Evolutionary conservation across 2,113 vertebrate genomes (phyloP).

Genomic region (Lycaon pictus): DNA sequence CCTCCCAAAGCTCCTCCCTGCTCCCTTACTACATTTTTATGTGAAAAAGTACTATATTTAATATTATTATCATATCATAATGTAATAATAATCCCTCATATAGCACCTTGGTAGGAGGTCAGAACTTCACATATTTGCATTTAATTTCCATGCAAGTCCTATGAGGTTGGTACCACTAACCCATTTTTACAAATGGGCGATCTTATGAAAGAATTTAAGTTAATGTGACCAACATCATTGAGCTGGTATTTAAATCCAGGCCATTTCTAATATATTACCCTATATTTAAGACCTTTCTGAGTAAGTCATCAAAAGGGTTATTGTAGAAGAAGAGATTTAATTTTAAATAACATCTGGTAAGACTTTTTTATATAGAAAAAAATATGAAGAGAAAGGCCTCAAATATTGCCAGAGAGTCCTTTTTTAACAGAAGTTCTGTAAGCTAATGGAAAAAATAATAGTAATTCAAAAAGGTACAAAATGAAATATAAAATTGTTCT

Average conservation of each 20-base stretch:
- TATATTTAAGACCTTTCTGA: background rate
- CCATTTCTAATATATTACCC: background rate
- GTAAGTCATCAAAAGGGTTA: background rate
- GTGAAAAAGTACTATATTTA: background rate
- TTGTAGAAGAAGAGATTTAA: background rate
- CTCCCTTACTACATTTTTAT: background rate
- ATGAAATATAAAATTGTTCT: background rate
- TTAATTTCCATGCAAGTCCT: background rate
- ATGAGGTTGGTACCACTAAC: background rate
- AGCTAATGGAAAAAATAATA: background rate
- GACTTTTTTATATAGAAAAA: background rate
- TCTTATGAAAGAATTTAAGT: background rate
- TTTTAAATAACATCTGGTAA: constrained; percentile 50
- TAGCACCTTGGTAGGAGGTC: background rate
- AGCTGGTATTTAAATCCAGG: background rate
- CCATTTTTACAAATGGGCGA: background rate
- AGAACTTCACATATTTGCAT: background rate
- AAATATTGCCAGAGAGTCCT: background rate
- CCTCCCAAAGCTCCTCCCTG: background rate
- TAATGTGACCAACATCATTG: background rate
- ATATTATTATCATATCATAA: background rate
- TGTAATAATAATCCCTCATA: background rate
- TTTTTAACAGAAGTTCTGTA: constrained; percentile 3
- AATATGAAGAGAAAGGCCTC: background rate
- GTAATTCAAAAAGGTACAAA: background rate